Evolutionary conservation across 2,888 invertebrate species (phyloP).

Genomic region (Drosophila meridiana): DNA sequence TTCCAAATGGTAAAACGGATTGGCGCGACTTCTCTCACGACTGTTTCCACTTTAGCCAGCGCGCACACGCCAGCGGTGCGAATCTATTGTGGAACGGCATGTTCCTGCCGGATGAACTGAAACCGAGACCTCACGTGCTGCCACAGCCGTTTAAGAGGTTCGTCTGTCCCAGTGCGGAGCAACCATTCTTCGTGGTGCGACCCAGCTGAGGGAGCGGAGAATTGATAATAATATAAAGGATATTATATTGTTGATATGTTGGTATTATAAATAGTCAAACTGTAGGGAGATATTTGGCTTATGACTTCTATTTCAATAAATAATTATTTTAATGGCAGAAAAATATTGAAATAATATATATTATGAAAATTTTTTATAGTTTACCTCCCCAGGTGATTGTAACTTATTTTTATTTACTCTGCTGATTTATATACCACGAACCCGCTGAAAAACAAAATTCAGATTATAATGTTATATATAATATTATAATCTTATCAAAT

Average conservation of each 20-base stretch:
- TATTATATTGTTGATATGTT: not conserved
- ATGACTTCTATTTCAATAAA: too few species aligned
- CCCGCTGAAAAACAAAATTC: too few species aligned
- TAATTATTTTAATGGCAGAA: not conserved
- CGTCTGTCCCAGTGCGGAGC: conserved; percentile 80
- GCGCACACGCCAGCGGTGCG: conserved; percentile 86
- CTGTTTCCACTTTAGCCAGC: conserved; percentile 88
- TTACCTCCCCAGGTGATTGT: too few species aligned
- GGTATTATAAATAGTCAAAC: not conserved
- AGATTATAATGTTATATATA: too few species aligned
- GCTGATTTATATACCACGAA: too few species aligned
- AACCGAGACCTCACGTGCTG: conserved; percentile 25
- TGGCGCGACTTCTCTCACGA: conserved; percentile 86
- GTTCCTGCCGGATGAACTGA: conserved; percentile 85
- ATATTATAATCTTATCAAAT: too few species aligned
- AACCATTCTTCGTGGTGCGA: conserved; percentile 78
- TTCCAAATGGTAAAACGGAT: conserved; percentile 85
- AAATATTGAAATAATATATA: too few species aligned
- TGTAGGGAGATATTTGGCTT: not conserved
- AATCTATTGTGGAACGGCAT: conserved; percentile 87
- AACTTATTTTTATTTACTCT: too few species aligned
- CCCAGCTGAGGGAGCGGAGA: conserved; percentile 29
- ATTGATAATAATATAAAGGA: not conserved
- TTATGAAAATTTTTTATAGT: too few species aligned
- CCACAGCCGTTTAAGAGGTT: conserved; percentile 56